Conservation (phyloP, 2,888 invertebrate genomes). For the Muscina levida region DNA sequence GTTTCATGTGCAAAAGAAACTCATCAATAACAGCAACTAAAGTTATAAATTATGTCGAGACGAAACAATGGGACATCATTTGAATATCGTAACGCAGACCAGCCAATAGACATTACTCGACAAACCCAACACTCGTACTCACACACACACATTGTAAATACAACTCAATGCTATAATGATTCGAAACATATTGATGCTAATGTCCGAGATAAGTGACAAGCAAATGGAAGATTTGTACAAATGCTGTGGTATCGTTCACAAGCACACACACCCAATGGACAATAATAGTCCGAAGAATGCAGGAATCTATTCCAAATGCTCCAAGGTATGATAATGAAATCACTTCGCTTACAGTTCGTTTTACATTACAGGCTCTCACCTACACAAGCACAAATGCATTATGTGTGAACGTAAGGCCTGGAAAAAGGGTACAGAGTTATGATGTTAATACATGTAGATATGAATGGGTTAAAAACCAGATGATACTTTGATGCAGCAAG, state of each 20-base stretch:
- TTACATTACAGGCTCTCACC: constrained; percentile 32
- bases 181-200: constrained; percentile 62
- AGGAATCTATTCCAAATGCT: constrained; percentile 48
- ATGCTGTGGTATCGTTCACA: constrained; percentile 43
- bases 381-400: constrained; percentile 2
- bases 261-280: constrained; percentile 1
- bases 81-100: constrained; percentile 33
- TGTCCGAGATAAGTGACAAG: constrained; percentile 56
- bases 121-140: constrained; percentile 16
- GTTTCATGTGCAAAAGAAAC: neutral
- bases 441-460: too few relatives aligned
- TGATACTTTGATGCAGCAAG: too few relatives aligned
- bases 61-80: constrained; percentile 55
- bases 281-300: constrained; percentile 27
- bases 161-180: constrained; percentile 47
- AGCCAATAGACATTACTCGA: constrained; percentile 3
- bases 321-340: constrained; percentile 51
- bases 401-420: constrained; percentile 17
- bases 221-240: constrained; percentile 46
- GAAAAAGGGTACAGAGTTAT: constrained; percentile 5
- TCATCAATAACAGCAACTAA: constrained; percentile 51
- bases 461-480: too few relatives aligned
- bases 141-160: constrained; percentile 11
- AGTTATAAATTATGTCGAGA: constrained; percentile 52
- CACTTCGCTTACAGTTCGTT: constrained; percentile 48